phyloP scores from a whole-genome alignment of 2,113 vertebrate genomes.

The Budorcas taxicolor region DNA sequence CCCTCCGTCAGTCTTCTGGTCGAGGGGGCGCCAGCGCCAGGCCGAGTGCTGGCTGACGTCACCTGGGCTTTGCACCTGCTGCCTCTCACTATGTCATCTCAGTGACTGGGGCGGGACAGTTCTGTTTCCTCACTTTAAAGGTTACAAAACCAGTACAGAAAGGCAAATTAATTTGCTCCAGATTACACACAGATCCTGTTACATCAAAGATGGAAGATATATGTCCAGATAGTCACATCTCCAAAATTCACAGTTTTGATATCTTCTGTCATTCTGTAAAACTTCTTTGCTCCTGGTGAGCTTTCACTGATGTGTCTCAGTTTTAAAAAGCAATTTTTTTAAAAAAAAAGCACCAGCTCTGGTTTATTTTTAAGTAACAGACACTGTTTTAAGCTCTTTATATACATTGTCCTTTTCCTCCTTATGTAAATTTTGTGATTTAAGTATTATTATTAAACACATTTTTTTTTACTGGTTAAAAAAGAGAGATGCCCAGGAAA shows the following conservation, averaged over 20 bases:
- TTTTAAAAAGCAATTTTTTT: not conserved
- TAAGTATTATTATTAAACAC: not conserved
- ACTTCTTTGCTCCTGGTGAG: not conserved
- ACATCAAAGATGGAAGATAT: not conserved
- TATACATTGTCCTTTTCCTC: not conserved
- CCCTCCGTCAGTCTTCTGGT: not conserved
- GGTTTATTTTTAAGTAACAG: not conserved
- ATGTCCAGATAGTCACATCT: rapidly evolving
- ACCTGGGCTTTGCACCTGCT: rapidly evolving
- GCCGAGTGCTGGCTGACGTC: not conserved
- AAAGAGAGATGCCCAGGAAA: not conserved
- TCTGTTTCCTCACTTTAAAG: not conserved
- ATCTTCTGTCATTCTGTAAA: not conserved
- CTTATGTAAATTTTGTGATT: not conserved
- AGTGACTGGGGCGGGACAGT: rapidly evolving
- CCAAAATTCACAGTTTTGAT: too few species aligned
- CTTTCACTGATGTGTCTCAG: not conserved
- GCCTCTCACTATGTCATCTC: too few species aligned
- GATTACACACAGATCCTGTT: rapidly evolving
- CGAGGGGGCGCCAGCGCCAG: not conserved
- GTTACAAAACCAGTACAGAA: not conserved
- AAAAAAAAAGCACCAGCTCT: not conserved
- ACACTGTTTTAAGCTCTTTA: rapidly evolving
- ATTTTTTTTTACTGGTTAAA: not conserved
- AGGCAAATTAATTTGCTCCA: not conserved